These are phyloP conservation scores for Daboia siamensis DNA, from an alignment of 2,113 vertebrate species.

Conservation along the genomic window DNA sequence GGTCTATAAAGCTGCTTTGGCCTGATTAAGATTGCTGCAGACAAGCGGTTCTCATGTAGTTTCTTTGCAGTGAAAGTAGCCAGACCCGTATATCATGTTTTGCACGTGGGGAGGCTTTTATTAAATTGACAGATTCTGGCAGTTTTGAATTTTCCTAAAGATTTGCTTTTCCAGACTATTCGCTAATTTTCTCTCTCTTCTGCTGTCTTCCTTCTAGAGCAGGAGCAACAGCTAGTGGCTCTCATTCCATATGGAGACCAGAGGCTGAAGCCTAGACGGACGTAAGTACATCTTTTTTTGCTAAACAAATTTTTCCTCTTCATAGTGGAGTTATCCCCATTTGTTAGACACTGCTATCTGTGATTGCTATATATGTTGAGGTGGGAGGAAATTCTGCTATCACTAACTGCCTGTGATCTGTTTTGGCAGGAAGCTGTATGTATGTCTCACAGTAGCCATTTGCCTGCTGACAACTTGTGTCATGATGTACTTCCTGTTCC, in stretches of 20 bases:
- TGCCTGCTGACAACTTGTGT: constrained; percentile 59
- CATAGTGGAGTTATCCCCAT: background rate
- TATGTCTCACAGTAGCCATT: constrained; percentile 59
- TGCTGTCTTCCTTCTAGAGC: constrained; percentile 46
- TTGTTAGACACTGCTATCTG: background rate
- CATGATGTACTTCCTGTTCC: constrained; percentile 65
- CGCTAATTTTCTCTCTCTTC: background rate
- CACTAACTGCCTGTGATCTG: background rate
- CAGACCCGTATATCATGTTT: background rate
- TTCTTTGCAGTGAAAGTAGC: background rate
- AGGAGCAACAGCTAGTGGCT: constrained; percentile 68
- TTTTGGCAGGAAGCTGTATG: constrained; percentile 64
- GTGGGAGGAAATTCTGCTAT: background rate
- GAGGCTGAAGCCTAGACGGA: constrained; percentile 66
- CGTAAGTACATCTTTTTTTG: constrained; percentile 49
- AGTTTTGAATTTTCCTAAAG: too few relatives aligned
- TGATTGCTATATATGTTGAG: background rate
- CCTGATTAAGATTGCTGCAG: background rate
- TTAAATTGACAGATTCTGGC: background rate
- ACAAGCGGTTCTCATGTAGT: background rate
- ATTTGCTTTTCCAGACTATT: background rate
- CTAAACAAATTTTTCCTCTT: background rate
- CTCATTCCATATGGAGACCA: constrained; percentile 71
- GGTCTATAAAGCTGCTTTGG: background rate
- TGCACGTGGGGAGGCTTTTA: background rate